phyloP scores from a whole-genome alignment of 2,797 vertebrate genomes.

The Leptodactylus fallax region DNA sequence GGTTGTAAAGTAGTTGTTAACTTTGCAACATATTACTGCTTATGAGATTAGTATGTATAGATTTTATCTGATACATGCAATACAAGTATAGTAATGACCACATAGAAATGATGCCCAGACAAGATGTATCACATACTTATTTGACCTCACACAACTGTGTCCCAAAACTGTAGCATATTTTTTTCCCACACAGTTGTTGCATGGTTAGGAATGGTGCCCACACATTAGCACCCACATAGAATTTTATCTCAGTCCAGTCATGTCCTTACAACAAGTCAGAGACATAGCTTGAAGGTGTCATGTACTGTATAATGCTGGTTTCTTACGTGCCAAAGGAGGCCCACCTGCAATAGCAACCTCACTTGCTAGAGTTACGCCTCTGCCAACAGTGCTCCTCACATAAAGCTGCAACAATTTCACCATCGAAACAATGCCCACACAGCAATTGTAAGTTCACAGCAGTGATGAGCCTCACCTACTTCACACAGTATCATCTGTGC shows the following conservation, averaged over 20 bases:
- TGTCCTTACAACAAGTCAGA: not conserved
- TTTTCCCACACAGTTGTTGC: not conserved
- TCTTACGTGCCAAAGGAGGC: not conserved
- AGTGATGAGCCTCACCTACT: not conserved
- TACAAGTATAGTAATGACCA: not conserved
- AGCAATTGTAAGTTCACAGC: not conserved
- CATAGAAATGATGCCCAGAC: not conserved
- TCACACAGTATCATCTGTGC: not conserved
- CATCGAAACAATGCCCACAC: not conserved
- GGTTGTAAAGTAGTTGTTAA: too few relatives aligned
- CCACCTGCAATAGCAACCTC: not conserved
- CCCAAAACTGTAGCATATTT: constrained; percentile 5
- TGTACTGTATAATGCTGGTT: not conserved
- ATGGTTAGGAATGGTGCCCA: not conserved
- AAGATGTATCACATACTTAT: not conserved
- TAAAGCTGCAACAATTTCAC: not conserved
- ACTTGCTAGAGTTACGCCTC: too few relatives aligned
- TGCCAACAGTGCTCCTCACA: not conserved
- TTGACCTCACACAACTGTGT: constrained; percentile 14
- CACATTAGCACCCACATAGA: not conserved
- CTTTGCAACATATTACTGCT: too few relatives aligned
- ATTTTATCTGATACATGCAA: not conserved
- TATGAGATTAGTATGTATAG: too few relatives aligned
- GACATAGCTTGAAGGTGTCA: not conserved
- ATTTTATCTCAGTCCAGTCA: not conserved